Base-by-base conservation (phyloP, 2,888 invertebrate genomes). In the Hipparchia semele region DNA sequence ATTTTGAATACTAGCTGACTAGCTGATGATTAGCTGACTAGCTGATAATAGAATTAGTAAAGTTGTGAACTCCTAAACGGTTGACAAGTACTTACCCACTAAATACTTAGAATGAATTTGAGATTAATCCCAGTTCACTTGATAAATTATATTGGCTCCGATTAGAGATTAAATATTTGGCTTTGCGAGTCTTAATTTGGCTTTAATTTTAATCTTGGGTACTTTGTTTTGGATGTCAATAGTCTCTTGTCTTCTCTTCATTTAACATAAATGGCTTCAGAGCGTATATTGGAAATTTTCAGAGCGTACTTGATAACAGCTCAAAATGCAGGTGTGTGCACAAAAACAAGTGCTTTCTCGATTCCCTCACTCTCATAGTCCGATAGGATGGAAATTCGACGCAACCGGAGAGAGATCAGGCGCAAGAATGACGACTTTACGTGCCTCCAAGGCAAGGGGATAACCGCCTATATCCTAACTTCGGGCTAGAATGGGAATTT, bases 81-180 rank as follows among this genome's bases (percentile, higher is more conserved):
- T 13, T 58, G 8, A 58, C 8, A 13, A 23, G 13, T 23, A 8
- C 8, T 53, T 65, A 4, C 13, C 9, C 33, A 65, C 23, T 53
- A 51, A 23, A 65, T 13, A 0, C 23, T 39, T 12, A 53, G 33
- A 33, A 53, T 53, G 53, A 65, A n/a, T 58, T 23, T 58, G 58
- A 58, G 23, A 58, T 53, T 53, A 53, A 65, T 51, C 65, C 12
- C 65, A 51, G 65, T 53, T 33, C 65, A 65, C 7, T 65, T 33
- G 65, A 65, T 53, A 65, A 67, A 67, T 67, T 53, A 65, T 58
- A 67, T 67, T 67, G 56, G 56, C 46, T 67, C 13, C 67, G 56
- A 67, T 49, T 54, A 49, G 51, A 68, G 54, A 33, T 56, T 58
- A 66, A 71, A 56, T 23, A 68, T 67, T 66, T 59, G 54, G 13